Percentiles rank a stretch among this genome's conserved stretches.
These are phyloP conservation scores for Tenualosa thibaudeaui DNA, from an alignment of 2,797 vertebrate genomes.

Conservation along the genomic window DNA sequence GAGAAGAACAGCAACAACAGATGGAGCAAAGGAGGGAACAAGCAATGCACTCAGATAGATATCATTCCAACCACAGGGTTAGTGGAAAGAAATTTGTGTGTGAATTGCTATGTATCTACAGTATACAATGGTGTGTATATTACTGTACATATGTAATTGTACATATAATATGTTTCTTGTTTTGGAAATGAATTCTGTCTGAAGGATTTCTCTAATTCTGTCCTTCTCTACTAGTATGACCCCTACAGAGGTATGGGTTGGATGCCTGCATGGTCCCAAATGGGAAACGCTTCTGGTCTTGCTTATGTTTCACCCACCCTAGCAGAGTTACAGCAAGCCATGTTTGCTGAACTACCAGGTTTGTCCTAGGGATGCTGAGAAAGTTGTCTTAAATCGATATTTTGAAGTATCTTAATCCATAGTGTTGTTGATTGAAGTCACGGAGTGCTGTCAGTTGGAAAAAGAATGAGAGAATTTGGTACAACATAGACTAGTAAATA, in stretches of 20 bases:
- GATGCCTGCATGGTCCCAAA: conserved; percentile 54
- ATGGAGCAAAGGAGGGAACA: conserved; percentile 39
- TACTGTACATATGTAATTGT: no score
- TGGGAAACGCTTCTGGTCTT: conserved; percentile 37
- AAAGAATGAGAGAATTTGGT: no score
- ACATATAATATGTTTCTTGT: neutral
- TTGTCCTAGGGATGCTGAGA: neutral
- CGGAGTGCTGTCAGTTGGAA: no score
- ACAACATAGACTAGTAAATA: no score
- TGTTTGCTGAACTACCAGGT: conserved; percentile 32
- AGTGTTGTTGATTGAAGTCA: no score
- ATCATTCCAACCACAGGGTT: conserved; percentile 46
- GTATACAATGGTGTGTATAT: neutral
- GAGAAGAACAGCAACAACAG: conserved; percentile 60
- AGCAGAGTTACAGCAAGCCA: conserved; percentile 42
- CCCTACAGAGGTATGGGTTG: conserved; percentile 49
- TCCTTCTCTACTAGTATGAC: conserved; percentile 45
- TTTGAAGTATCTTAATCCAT: no score
- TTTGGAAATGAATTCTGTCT: neutral
- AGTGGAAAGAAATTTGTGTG: conserved; percentile 13
- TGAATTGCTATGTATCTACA: neutral
- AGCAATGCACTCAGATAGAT: conserved; percentile 35
- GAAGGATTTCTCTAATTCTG: neutral
- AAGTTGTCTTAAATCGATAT: neutral
- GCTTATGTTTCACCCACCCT: conserved; percentile 19